Evolutionary conservation across 2,888 invertebrate species (phyloP).

Genomic region (Aporophyla nigra): DNA sequence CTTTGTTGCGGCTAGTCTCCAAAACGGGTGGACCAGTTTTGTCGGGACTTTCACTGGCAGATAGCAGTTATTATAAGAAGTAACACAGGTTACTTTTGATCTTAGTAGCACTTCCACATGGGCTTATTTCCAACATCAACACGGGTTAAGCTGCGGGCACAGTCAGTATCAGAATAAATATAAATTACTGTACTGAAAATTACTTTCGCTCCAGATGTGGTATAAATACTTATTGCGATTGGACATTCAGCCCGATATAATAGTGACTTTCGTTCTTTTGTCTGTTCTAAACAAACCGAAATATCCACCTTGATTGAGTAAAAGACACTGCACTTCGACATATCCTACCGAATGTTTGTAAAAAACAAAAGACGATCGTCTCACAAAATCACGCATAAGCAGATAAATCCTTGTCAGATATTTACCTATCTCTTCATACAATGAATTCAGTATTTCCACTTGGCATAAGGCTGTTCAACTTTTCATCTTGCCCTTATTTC

Average conservation of each 20-base stretch:
- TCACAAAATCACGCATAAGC: neutral
- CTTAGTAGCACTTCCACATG: too few relatives aligned
- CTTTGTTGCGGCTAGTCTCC: too few relatives aligned
- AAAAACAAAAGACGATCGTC: neutral
- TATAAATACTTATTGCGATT: neutral
- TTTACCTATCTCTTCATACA: neutral
- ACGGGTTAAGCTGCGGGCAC: too few relatives aligned
- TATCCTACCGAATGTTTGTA: neutral
- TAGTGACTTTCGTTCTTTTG: neutral
- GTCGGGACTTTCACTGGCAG: too few relatives aligned
- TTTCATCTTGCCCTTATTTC: slow-evolving; percentile 39
- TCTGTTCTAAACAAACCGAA: too few relatives aligned
- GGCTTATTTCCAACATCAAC: too few relatives aligned
- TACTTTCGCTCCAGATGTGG: neutral
- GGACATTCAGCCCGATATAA: neutral
- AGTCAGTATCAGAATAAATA: too few relatives aligned
- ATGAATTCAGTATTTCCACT: slow-evolving; percentile 24
- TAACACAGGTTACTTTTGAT: too few relatives aligned
- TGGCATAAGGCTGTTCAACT: slow-evolving; percentile 32
- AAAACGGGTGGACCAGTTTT: too few relatives aligned
- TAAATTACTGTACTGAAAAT: neutral
- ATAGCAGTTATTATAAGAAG: too few relatives aligned
- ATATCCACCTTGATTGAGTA: neutral
- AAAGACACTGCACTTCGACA: neutral
- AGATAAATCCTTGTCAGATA: slow-evolving; percentile 2